A percentile compares a stretch with the other conserved stretches of the same genome.
These are phyloP conservation scores for Monopis laevigella DNA, from an alignment of 2,888 invertebrate species.

Conservation along the genomic window DNA sequence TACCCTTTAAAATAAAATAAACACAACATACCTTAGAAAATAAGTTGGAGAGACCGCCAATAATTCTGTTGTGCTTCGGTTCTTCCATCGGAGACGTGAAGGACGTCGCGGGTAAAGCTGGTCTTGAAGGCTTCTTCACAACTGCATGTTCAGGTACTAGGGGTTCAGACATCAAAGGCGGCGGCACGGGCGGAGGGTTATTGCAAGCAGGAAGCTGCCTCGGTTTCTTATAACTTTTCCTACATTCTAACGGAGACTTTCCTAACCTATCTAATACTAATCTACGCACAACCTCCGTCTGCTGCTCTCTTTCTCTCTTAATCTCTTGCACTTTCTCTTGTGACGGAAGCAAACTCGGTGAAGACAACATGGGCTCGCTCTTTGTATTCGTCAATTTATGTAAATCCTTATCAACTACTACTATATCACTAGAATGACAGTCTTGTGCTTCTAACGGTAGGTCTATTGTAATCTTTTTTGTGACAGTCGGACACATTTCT, in stretches of 20 bases:
- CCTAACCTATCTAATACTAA: slow-evolving; percentile 82
- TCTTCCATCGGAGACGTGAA: slow-evolving; percentile 59
- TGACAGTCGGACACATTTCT: neutral
- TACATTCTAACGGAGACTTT: slow-evolving; percentile 26
- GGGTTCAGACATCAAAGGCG: slow-evolving; percentile 29
- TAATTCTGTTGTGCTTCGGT: slow-evolving; percentile 3
- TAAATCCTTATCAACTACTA: neutral
- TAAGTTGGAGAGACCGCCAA: slow-evolving; percentile 73
- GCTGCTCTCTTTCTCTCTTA: slow-evolving; percentile 81
- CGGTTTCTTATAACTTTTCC: slow-evolving; percentile 29
- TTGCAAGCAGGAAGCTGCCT: slow-evolving; percentile 25
- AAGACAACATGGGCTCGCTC: slow-evolving; percentile 38
- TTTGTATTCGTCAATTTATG: slow-evolving; percentile 29
- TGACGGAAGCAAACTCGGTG: slow-evolving; percentile 56
- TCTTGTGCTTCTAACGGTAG: neutral
- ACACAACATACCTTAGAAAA: slow-evolving; percentile 66
- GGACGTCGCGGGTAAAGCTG: slow-evolving; percentile 33
- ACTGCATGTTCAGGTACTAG: slow-evolving; percentile 23
- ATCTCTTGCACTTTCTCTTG: slow-evolving; percentile 78
- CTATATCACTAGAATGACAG: neutral
- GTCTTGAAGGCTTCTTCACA: slow-evolving; percentile 30
- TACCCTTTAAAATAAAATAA: slow-evolving; percentile 1
- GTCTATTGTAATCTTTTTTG: neutral
- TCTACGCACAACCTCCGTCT: slow-evolving; percentile 84
- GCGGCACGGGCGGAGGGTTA: slow-evolving; percentile 37